Evolutionary conservation across 2,888 invertebrate species (phyloP), one percentile per base, ranked within the genome.

Genomic region (Folsomia candida): DNA sequence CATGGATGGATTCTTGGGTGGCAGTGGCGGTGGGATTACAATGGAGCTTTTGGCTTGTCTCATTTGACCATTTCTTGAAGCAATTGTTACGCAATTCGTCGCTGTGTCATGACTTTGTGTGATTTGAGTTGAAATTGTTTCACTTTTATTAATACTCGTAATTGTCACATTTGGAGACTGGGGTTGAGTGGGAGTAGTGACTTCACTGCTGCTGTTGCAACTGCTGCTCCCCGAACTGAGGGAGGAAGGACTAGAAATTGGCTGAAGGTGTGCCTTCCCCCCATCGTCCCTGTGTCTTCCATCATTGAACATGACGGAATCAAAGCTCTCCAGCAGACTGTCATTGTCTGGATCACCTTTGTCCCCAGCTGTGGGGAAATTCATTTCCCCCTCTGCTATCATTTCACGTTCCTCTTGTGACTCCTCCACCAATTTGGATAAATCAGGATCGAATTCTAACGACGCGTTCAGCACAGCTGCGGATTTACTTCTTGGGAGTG

Each of bases 291-390:
- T 14, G 14, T 51, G 29, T 6, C 68, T 64, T 11, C 68, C 71
- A 1, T 69, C 63, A 54, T 76, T 79, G 63, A 79, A 79, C 37
- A 79, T 62, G 6, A 76, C 66, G 1, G 76, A 76, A 25, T 79
- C 79, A 72, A 78, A 78, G 67, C 76, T 76, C 29, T 78, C 77
- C 2, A 79, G 57, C 6, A 79, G 54, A 64, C 77, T 78, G 57
- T 78, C 76, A n/a, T 27, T 47, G 51, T 74, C 73, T 22, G 72
- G 69, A 37, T 70, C 75, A 71, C 72, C 74, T 60, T 47, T 71
- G 47, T 68, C 70, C 60, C 67, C n/a, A 4, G 68, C 18, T 11
- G 18, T 20, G 47, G 47, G 1, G 20, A 47, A 20, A 6, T 4
- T 14, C 14, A 27, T 24, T 60, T 60, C 63, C 24, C 20, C 68